Evolutionary conservation across 2,888 invertebrate species (phyloP).

Genomic region (Drosophila peninsularis): DNA sequence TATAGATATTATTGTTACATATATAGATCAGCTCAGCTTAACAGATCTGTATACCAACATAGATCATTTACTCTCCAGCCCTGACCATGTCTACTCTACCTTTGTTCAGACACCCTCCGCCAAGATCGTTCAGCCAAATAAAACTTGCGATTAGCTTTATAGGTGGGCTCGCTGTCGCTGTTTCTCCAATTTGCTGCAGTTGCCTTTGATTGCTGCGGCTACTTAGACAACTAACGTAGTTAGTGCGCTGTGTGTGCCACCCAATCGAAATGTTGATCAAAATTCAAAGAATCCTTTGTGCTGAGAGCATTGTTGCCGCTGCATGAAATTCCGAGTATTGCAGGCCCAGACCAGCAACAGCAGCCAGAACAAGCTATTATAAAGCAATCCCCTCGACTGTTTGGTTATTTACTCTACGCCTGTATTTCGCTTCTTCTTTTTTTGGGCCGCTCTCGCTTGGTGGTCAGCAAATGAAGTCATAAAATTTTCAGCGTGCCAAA

Average conservation of each 20-base stretch:
- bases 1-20: too few species aligned
- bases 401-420: constrained; percentile 36
- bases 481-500: constrained; percentile 81
- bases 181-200: background rate
- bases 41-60: too few species aligned
- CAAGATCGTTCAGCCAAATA: background rate
- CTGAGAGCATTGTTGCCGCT: constrained; percentile 65
- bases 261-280: constrained; percentile 66
- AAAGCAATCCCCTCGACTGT: constrained; percentile 56
- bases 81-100: background rate
- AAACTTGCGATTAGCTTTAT: background rate
- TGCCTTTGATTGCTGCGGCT: constrained; percentile 7
- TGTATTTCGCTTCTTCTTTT: background rate
- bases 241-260: constrained; percentile 40
- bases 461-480: constrained; percentile 80
- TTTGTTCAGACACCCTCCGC: background rate
- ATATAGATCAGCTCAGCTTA: too few species aligned
- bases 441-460: constrained; percentile 64
- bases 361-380: constrained; percentile 60
- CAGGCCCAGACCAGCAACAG: constrained; percentile 44
- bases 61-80: too few species aligned
- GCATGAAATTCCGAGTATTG: constrained; percentile 72
- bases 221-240: constrained; percentile 42
- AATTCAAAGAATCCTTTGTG: constrained; percentile 77
- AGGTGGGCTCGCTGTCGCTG: constrained; percentile 2